A percentile compares a stretch with the other conserved stretches of the same genome.
phyloP scores from a whole-genome alignment of 2,797 vertebrate species.

The Vireo griseus region DNA sequence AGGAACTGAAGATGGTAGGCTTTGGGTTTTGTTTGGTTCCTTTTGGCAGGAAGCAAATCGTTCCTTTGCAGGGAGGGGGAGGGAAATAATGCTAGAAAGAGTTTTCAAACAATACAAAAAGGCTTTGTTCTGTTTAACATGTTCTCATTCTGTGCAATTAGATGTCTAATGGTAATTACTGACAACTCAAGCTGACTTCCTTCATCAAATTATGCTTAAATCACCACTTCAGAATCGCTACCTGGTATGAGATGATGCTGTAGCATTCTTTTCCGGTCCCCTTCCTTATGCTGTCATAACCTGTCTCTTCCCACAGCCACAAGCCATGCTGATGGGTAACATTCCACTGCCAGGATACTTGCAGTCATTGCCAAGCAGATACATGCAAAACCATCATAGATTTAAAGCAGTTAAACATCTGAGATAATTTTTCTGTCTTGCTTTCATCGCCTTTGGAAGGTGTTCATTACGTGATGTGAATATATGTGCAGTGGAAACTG shows the following conservation, averaged over 20 bases:
- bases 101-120: not conserved
- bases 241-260: not conserved
- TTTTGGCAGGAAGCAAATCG: not conserved
- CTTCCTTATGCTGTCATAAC: not conserved
- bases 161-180: not conserved
- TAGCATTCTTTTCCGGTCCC: not conserved
- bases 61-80: accelerated
- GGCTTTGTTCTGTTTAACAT: not conserved
- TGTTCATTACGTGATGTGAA: not conserved
- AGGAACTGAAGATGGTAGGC: not conserved
- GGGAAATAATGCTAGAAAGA: not conserved
- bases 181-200: not conserved
- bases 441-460: not conserved
- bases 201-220: not conserved
- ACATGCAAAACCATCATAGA: not conserved
- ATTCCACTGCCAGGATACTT: not conserved
- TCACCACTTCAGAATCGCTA: not conserved
- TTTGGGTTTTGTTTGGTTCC: not conserved
- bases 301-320: not conserved
- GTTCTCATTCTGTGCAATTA: constrained; percentile 13
- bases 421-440: not conserved
- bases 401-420: not conserved
- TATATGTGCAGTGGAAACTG: not conserved
- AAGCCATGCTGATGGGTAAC: not conserved
- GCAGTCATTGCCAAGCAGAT: not conserved